These are phyloP conservation scores for Cydia splendana DNA, from an alignment of 1,140 invertebrate species.

Conservation along the genomic window DNA sequence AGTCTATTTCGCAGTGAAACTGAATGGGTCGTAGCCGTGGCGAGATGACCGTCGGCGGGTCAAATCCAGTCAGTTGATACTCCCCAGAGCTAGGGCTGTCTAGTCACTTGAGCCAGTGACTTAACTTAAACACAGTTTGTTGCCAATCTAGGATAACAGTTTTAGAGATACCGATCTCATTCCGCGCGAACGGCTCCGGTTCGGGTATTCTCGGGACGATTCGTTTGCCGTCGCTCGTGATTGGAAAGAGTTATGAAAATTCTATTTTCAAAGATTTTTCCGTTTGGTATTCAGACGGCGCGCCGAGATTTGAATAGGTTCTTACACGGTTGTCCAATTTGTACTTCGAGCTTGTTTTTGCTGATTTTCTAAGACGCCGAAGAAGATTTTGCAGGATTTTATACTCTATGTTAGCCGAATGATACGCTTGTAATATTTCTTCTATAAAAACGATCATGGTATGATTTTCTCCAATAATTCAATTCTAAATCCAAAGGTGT, in stretches of 20 bases:
- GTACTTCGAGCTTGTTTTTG: constrained; percentile 2
- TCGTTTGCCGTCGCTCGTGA: constrained; percentile 18
- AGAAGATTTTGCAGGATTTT: neutral
- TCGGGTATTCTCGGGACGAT: constrained; percentile 23
- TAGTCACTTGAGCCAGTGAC: constrained; percentile 29
- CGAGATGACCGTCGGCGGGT: constrained; percentile 27
- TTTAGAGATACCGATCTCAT: constrained; percentile 25
- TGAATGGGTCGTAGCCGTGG: constrained; percentile 18
- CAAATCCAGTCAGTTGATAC: constrained; percentile 20
- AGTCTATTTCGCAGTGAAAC: constrained; percentile 11
- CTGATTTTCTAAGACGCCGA: neutral
- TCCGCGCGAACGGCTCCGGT: constrained; percentile 12
- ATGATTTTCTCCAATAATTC: too few relatives aligned
- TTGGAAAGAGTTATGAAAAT: constrained; percentile 31
- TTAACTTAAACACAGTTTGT: constrained; percentile 31
- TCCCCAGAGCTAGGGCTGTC: constrained; percentile 17
- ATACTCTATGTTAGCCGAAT: neutral
- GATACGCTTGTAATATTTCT: neutral
- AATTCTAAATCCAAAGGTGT: too few relatives aligned
- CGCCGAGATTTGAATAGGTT: constrained; percentile 21
- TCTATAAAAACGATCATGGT: too few relatives aligned
- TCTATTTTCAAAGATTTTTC: constrained; percentile 30
- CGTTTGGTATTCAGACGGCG: constrained; percentile 15
- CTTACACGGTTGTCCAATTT: constrained; percentile 27
- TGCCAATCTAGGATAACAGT: constrained; percentile 32